Evolutionary conservation across 2,888 invertebrate genomes (phyloP).

Genomic region (Drosophila mayaguana): DNA sequence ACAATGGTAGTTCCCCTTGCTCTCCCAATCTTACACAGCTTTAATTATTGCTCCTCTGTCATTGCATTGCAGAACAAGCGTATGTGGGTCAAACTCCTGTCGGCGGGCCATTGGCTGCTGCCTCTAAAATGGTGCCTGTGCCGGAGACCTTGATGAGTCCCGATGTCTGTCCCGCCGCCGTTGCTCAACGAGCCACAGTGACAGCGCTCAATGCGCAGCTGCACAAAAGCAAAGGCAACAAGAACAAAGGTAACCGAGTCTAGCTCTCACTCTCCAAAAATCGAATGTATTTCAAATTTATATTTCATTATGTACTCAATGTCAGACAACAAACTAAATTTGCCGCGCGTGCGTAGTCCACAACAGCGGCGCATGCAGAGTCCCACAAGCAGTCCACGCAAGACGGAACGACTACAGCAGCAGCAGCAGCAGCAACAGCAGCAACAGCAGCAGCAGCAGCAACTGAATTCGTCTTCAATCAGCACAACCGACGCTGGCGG

Average conservation of each 20-base stretch:
- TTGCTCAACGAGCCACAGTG: constrained; percentile 82
- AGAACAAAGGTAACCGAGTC: constrained; percentile 81
- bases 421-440: constrained; percentile 24
- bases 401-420: constrained; percentile 36
- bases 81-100: constrained; percentile 61
- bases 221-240: constrained; percentile 82
- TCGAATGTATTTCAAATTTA: constrained; percentile 20
- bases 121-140: constrained; percentile 94
- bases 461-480: constrained; percentile 11
- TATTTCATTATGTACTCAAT: constrained; percentile 7
- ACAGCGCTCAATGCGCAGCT: constrained; percentile 81
- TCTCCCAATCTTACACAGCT: neutral
- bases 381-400: constrained; percentile 84
- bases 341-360: constrained; percentile 84
- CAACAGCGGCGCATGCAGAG: constrained; percentile 82
- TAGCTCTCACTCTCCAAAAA: neutral
- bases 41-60: neutral
- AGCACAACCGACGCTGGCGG: constrained; percentile 76
- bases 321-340: constrained; percentile 83
- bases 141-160: constrained; percentile 95
- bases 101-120: constrained; percentile 89
- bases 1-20: constrained; percentile 81
- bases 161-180: constrained; percentile 86
- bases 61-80: constrained; percentile 72
- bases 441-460: constrained; percentile 18